These are phyloP conservation scores for Falco novaeseelandiae DNA, from an alignment of 2,797 vertebrate genomes.

Conservation along the genomic window DNA sequence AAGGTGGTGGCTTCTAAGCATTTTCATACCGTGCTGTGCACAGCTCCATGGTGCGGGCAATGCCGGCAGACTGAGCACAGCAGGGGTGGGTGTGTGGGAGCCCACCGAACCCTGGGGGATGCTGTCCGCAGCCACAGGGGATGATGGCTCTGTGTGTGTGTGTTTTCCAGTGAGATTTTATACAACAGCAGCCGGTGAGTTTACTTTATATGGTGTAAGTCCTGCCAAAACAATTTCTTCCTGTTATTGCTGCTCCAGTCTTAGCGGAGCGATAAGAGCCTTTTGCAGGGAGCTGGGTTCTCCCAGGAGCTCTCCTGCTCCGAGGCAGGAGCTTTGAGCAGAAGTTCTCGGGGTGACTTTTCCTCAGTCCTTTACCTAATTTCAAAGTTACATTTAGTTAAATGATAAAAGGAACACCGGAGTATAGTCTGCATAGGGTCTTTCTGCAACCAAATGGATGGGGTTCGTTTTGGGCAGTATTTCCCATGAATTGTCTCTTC, in stretches of 20 bases:
- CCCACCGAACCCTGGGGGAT: neutral
- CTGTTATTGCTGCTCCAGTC: constrained; percentile 38
- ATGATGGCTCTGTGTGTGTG: rapidly evolving
- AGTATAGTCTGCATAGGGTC: neutral
- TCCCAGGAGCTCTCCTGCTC: neutral
- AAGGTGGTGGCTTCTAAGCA: rapidly evolving
- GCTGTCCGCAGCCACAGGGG: neutral
- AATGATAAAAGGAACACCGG: neutral
- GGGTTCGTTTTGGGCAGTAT: neutral
- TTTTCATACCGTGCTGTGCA: rapidly evolving
- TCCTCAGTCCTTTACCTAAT: neutral
- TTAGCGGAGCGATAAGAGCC: neutral
- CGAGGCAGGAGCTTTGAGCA: neutral
- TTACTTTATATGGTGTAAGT: neutral
- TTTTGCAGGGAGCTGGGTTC: neutral
- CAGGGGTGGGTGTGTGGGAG: rapidly evolving
- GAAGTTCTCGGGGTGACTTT: neutral
- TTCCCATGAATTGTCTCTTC: neutral
- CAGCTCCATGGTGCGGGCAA: rapidly evolving
- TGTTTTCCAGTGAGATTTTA: neutral
- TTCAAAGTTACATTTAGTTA: neutral
- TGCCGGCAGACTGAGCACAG: rapidly evolving
- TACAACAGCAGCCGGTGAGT: neutral
- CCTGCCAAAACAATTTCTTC: constrained; percentile 60
- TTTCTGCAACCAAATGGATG: neutral